Conservation (phyloP, 2,797 vertebrate genomes). For the Sparus aurata region DNA sequence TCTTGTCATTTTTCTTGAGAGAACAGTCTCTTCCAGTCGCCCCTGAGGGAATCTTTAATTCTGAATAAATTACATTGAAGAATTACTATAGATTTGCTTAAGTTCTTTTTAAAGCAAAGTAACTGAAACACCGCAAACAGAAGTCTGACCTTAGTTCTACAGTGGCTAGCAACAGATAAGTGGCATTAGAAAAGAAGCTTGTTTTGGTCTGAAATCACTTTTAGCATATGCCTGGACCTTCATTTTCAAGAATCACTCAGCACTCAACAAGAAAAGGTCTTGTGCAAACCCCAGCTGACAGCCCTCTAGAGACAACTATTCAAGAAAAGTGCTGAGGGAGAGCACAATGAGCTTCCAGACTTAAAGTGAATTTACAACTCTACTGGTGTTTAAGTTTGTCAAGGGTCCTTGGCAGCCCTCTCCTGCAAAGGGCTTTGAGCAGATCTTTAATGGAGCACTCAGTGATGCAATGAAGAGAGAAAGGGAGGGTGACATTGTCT, state of each 20-base stretch:
- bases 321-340: conserved; percentile 42
- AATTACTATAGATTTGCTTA: background rate
- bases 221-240: conserved; percentile 18
- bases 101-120: background rate
- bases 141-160: background rate
- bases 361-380: conserved; percentile 63
- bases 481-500: conserved; percentile 57
- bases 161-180: background rate
- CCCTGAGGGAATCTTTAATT: background rate
- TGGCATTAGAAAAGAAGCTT: conserved; percentile 7
- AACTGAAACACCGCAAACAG: background rate
- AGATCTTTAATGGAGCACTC: conserved; percentile 58
- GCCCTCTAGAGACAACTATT: conserved; percentile 13
- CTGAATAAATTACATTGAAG: background rate
- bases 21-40: background rate
- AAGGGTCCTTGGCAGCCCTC: conserved; percentile 45
- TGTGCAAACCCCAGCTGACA: conserved; percentile 18
- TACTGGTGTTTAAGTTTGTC: conserved; percentile 47
- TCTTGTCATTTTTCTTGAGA: background rate
- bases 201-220: conserved; percentile 2
- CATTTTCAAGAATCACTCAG: background rate
- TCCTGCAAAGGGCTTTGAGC: conserved; percentile 31
- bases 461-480: conserved; percentile 22
- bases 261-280: conserved; percentile 29
- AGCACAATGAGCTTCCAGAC: conserved; percentile 12